phyloP scores from a whole-genome alignment of 2,888 invertebrate genomes.

The Sesia apiformis region DNA sequence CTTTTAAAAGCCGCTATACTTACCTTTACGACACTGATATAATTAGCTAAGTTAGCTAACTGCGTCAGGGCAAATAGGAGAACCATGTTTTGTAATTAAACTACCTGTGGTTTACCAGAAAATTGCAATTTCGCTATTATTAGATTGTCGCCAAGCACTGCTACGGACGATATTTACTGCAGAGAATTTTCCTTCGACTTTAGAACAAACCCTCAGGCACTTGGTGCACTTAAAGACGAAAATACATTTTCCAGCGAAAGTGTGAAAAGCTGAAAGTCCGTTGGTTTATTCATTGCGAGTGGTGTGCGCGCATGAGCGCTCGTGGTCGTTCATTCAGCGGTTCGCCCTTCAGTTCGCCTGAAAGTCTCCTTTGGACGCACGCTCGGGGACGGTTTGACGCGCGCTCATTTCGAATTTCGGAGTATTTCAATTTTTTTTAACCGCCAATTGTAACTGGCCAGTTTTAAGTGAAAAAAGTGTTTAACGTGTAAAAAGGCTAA shows the following conservation, averaged over 20 bases:
- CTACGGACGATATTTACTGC: too few species aligned
- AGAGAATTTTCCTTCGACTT: neutral
- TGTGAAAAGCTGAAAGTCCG: constrained; percentile 39
- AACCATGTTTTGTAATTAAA: too few species aligned
- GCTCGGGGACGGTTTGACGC: constrained; percentile 45
- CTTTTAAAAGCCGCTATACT: too few species aligned
- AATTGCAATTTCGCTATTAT: too few species aligned
- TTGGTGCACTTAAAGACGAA: constrained; percentile 17
- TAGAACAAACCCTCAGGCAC: constrained; percentile 16
- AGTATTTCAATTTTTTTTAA: constrained; percentile 32
- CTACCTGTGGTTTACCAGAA: too few species aligned
- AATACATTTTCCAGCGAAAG: constrained; percentile 21
- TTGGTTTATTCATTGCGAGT: constrained; percentile 25
- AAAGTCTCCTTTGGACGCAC: constrained; percentile 48
- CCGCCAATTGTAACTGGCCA: constrained; percentile 12
- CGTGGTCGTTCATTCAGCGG: constrained; percentile 41
- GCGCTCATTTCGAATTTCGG: constrained; percentile 36
- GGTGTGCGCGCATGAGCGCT: constrained; percentile 45
- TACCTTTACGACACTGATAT: too few species aligned
- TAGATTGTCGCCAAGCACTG: too few species aligned
- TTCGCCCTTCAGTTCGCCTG: constrained; percentile 56
- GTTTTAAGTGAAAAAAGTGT: constrained; percentile 8
- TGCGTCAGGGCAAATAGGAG: too few species aligned
- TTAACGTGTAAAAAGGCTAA: constrained; percentile 2
- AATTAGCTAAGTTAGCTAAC: too few species aligned